Base-by-base conservation (phyloP, 2,113 vertebrate species). In the Channa argus region DNA sequence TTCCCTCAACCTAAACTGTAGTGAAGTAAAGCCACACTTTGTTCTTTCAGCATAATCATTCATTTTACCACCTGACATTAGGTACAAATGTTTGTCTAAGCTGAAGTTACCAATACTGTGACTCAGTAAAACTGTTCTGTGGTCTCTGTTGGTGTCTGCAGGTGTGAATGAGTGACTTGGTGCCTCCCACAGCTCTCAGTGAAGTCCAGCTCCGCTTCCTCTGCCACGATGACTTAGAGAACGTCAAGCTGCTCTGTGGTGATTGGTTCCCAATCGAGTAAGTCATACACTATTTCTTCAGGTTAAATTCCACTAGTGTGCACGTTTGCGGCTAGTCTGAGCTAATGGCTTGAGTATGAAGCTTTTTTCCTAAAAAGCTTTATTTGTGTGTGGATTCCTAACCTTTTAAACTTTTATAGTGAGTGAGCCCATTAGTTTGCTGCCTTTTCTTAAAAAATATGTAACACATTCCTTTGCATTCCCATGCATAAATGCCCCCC, bases 241-340 rank as follows among this genome's bases (percentile, higher is more conserved):
- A 93, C 0, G 97, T 99, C 90, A 99, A 99, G 76, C 95, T 97
- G 82, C 96, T 99, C 83, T 99, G 98, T 24, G 93, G 96, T 0
- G 98, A 99, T 91, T 99, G 98, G 98, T 99, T 99, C 91, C 98
- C 98, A 74, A 99, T 99, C 1, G 97, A 99, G 98, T 99, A 92
- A 61, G 97, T 70, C 34, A 0, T 14, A 4, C 44, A 34, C 3
- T 4, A 58, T 0, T 6, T 24, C 24, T 24, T 24, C 24, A 24
- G 24, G 24, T 24, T 24, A 24, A 24, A 24, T 24, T 1, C 24
- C 24, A 24, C 24, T 24, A 24, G 24, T n/a, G n/a, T n/a, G n/a
- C n/a, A n/a, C n/a, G n/a, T 24, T 24, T 24, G 24, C 24, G 24
- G 24, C 24, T 24, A 24, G 24, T 24, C 24, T 24, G 24, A 24